These are phyloP conservation scores for Aplysina aerophoba DNA, from an alignment of 37 sponge, comb jelly and placozoan genomes.

Conservation along the genomic window DNA sequence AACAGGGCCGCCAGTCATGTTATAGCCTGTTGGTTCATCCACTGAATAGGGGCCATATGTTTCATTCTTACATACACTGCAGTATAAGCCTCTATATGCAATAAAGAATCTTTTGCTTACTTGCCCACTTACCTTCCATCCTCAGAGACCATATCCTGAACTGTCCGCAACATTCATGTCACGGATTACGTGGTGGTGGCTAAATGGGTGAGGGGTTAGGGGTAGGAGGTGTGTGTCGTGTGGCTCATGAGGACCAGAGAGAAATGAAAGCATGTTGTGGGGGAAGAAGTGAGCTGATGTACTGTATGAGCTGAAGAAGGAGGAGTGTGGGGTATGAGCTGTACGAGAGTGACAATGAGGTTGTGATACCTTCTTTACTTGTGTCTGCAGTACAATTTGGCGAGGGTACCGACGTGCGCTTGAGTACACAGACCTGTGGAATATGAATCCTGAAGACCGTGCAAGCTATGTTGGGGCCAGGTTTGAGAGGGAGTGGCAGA, in stretches of 20 bases:
- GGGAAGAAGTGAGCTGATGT: too few species aligned
- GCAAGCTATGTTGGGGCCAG: slow-evolving; percentile 21
- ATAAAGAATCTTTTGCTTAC: not conserved
- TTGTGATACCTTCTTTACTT: too few species aligned
- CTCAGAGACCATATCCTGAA: slow-evolving; percentile 72
- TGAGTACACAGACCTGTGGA: slow-evolving; percentile 46
- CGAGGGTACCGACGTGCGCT: slow-evolving; percentile 43
- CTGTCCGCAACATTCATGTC: slow-evolving; percentile 62
- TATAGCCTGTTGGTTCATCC: too few species aligned
- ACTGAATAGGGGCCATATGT: too few species aligned
- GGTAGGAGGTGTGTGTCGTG: too few species aligned
- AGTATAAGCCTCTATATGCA: too few species aligned
- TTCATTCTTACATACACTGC: too few species aligned
- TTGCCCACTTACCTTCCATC: not conserved
- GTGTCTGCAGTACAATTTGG: slow-evolving; percentile 25
- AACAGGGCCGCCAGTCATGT: too few species aligned
- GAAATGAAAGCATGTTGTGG: not conserved
- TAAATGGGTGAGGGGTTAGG: slow-evolving; percentile 27
- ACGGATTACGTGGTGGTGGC: slow-evolving; percentile 81
- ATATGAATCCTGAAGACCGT: slow-evolving; percentile 41
- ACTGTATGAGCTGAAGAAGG: too few species aligned
- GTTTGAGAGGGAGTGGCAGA: slow-evolving; percentile 47
- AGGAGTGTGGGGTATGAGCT: too few species aligned
- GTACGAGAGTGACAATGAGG: too few species aligned
- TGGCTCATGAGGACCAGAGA: too few species aligned